Percentiles rank a stretch among this genome's conserved stretches.
phyloP scores from a whole-genome alignment of 1,140 invertebrate genomes.

The Pseudomyrmex flavicornis region DNA sequence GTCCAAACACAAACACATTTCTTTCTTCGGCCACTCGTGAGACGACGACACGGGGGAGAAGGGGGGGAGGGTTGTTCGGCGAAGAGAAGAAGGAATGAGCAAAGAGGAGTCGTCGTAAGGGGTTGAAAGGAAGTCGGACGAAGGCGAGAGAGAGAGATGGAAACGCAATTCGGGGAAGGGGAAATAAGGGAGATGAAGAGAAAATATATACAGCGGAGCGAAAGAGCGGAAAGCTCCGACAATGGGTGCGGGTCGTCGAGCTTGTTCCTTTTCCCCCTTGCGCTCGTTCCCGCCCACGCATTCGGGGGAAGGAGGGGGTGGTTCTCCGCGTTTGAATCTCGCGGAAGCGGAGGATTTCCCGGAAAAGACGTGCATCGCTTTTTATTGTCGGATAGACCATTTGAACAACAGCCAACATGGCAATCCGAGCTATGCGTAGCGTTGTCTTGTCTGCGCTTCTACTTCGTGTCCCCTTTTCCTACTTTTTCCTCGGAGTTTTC shows the following conservation, averaged over 20 bases:
- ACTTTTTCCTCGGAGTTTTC: not conserved
- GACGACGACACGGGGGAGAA: slow-evolving; percentile 1
- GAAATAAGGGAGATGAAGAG: slow-evolving; percentile 22
- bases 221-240: slow-evolving; percentile 68
- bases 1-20: slow-evolving; percentile 83
- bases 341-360: slow-evolving; percentile 78
- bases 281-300: not conserved
- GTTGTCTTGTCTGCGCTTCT: slow-evolving; percentile 28
- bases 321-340: slow-evolving; percentile 77
- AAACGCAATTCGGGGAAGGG: not conserved
- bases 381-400: slow-evolving; percentile 82
- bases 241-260: slow-evolving; percentile 68
- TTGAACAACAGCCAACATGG: slow-evolving; percentile 83
- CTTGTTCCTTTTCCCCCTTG: slow-evolving; percentile 43
- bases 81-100: slow-evolving; percentile 3
- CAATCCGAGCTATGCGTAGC: slow-evolving; percentile 71
- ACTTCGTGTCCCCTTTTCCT: slow-evolving; percentile 6
- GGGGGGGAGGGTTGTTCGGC: no score
- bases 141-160: slow-evolving; percentile 12
- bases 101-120: not conserved
- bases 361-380: slow-evolving; percentile 79
- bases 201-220: slow-evolving; percentile 42
- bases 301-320: slow-evolving; percentile 6
- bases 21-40: slow-evolving; percentile 68
- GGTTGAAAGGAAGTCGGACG: not conserved